Conservation (phyloP, 2,888 invertebrate genomes). For the Allygus modestus region DNA sequence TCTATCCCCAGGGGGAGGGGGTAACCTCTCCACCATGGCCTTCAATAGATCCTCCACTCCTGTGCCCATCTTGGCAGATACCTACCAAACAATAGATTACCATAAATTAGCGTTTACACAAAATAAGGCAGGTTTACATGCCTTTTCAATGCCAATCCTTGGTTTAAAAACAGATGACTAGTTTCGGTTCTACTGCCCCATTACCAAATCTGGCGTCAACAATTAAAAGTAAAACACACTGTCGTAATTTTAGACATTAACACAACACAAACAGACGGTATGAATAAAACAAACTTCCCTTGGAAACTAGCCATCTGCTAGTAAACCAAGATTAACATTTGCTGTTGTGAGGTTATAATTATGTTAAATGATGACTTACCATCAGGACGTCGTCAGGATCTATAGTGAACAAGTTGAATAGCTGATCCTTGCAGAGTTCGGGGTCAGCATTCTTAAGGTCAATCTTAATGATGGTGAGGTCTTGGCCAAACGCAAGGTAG, state of each 20-base stretch:
- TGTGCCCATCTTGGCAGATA: slow-evolving; percentile 95
- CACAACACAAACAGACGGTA: too few relatives aligned
- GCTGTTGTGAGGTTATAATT: too few relatives aligned
- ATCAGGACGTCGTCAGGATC: slow-evolving; percentile 84
- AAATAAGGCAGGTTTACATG: too few relatives aligned
- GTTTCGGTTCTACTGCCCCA: too few relatives aligned
- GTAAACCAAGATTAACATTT: too few relatives aligned
- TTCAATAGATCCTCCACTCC: slow-evolving; percentile 88
- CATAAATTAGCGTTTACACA: not conserved
- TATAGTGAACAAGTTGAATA: slow-evolving; percentile 90
- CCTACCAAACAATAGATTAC: slow-evolving; percentile 73
- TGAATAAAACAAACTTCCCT: too few relatives aligned
- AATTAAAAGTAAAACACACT: too few relatives aligned
- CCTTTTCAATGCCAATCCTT: too few relatives aligned
- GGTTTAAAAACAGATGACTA: too few relatives aligned
- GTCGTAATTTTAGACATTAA: too few relatives aligned
- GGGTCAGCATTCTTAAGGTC: slow-evolving; percentile 95
- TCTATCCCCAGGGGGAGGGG: slow-evolving; percentile 82
- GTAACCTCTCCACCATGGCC: slow-evolving; percentile 87
- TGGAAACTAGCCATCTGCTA: too few relatives aligned
- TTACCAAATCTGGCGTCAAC: too few relatives aligned
- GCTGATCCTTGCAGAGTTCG: slow-evolving; percentile 86
- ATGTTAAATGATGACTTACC: slow-evolving; percentile 75
- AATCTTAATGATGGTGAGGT: slow-evolving; percentile 93
- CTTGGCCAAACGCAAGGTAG: slow-evolving; percentile 90